Base-by-base conservation (phyloP, 2,888 invertebrate species). In the Xanthia icteritia region DNA sequence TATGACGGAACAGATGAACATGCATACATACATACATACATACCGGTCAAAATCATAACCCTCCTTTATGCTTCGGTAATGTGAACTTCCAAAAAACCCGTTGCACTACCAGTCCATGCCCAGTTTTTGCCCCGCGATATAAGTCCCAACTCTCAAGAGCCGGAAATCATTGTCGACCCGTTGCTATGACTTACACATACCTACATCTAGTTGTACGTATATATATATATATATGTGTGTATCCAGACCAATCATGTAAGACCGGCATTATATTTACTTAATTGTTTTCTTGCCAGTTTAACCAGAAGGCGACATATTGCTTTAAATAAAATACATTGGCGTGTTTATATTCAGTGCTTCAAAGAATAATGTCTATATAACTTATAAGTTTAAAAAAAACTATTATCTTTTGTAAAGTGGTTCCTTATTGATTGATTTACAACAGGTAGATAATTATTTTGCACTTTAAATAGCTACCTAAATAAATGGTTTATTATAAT, bases 341-440 rank as follows among this genome's bases (percentile, higher is more conserved):
- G 11, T 67, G 20, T 64, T 58, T 68, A 68, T 79, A 76, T 65
- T 82, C 58, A 82, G 64, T 64, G 31, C 17, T 82, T 27, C n/a
- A 45, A 76, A 51, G 67, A 76, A 64, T 76, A 76, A 82, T 61
- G 56, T 63, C 31, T 56, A 48, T 23, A n/a, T 31, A 54, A 11
- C 17, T 42, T 54, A 9, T 36, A 27, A 1, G 39, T 27, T 20
- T 76, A 42, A 42, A 60, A 64, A 48, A 20, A 27, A n/a, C 39
- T 42, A 51, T 82, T 60, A 69, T 54, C 36, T 66, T 36, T 66
- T 58, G 27, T 56, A 27, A 67, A 83, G 70, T 67, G 71, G 78
- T 81, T 81, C 78, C 78, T 66, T 70, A 56, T 42, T 70, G 60
- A 78, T 65, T 78, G 42, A 61, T 66, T 66, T 65, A 82, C 9